Base-by-base conservation (phyloP, 2,888 invertebrate genomes). In the Pseudeuparius sepicola region DNA sequence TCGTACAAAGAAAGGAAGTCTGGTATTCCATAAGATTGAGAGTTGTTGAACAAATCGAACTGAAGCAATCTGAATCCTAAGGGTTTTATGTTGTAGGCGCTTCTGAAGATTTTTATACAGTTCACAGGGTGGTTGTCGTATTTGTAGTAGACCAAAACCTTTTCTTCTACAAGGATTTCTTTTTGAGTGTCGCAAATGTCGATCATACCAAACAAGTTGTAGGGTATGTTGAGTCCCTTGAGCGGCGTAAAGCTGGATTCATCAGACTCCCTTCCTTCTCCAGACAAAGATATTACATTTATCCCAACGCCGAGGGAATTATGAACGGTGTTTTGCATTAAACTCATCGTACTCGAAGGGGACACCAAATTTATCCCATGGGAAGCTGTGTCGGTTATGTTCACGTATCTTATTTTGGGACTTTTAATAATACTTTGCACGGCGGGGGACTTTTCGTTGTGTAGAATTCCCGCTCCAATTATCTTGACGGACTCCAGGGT, bases 131-230 rank as follows among this genome's bases (percentile, higher is more conserved):
- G 79, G 49, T 93, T 93, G 54, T 93, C 92, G 54, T 98, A 98
- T 59, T 96, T 97, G 63, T 93, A 96, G 58, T 94, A 98, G 12
- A 98, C 58, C 1, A 97, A 62, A 4, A 96, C 75, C 28, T 96
- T 70, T 55, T 96, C 92, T 58, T 90, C 86, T 2, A 98, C 75
- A 2, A 73, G 71, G 10, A 98, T 77, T 56, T 87, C 84, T 65
- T 98, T 98, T 34, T 83, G 80, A 2, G 93, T 85, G 55, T 94
- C 92, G 60, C 98, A 99, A 47, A 97, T 92, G 48, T 97, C 93
- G 10, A 99, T 78, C 51, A 98, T 65, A 16, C 97, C 93, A 62
- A 93, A 96, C 23, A 93, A 63, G 53, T 89, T 78, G 55, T 93
- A 93, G 0, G 96, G 93, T 6, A 93, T 70, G 52, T 81, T 80